These are phyloP conservation scores for Scomber japonicus DNA, from an alignment of 2,113 vertebrate species.

Conservation along the genomic window DNA sequence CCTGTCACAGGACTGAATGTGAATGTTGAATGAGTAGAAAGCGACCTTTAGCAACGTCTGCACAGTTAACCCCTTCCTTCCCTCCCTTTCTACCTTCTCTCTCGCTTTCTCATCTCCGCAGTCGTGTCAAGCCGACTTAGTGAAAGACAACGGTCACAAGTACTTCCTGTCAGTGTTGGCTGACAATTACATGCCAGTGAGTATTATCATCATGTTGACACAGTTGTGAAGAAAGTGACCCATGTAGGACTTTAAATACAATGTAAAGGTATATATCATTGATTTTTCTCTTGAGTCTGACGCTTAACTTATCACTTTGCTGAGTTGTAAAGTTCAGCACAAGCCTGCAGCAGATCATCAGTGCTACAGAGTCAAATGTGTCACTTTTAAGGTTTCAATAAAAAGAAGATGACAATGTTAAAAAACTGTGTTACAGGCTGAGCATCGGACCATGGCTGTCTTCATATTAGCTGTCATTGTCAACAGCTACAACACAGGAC, in stretches of 20 bases:
- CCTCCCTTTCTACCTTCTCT: not conserved
- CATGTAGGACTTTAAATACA: too few relatives aligned
- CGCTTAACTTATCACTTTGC: not conserved
- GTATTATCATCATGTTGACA: constrained; percentile 38
- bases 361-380: too few relatives aligned
- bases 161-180: constrained; percentile 99
- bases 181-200: constrained; percentile 98
- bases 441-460: constrained; percentile 98
- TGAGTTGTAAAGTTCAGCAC: not conserved
- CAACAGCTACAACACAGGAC: constrained; percentile 96
- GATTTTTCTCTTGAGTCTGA: not conserved
- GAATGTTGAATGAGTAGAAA: not conserved
- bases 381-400: too few relatives aligned
- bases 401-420: too few relatives aligned
- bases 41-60: constrained; percentile 15
- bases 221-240: not conserved
- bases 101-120: constrained; percentile 54
- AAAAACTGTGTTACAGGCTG: constrained; percentile 86
- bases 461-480: constrained; percentile 98
- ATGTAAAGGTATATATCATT: not conserved
- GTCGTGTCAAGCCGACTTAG: constrained; percentile 98
- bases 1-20: not conserved
- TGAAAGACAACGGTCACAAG: constrained; percentile 99
- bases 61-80: not conserved
- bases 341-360: too few relatives aligned